These are phyloP conservation scores for Nothocercus julius DNA, from an alignment of 2,113 vertebrate species.

Conservation along the genomic window DNA sequence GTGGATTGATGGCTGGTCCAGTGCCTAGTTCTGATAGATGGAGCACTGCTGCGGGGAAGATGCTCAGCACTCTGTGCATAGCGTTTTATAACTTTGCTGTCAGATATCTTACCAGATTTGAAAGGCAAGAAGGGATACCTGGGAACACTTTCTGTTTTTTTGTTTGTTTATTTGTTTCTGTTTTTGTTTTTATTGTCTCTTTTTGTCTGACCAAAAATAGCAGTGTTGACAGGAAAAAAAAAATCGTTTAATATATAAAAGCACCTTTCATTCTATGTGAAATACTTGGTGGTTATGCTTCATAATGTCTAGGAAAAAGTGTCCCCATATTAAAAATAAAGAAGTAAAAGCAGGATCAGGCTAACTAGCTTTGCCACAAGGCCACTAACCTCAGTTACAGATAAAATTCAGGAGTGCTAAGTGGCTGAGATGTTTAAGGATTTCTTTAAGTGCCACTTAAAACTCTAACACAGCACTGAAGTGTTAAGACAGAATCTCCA, in stretches of 20 bases:
- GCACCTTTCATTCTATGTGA: neutral
- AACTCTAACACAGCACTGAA: neutral
- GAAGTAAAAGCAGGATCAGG: neutral
- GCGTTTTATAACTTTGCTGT: too few relatives aligned
- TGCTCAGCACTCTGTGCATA: fast-evolving
- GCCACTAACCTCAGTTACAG: neutral
- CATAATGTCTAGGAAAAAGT: neutral
- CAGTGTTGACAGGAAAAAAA: neutral
- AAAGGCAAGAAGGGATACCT: neutral
- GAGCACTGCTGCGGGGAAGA: fast-evolving
- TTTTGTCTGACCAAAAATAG: neutral
- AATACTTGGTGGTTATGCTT: neutral
- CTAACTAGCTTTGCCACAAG: neutral
- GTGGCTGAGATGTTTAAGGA: neutral
- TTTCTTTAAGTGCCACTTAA: neutral
- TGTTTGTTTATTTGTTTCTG: too few relatives aligned
- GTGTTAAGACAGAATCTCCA: fast-evolving
- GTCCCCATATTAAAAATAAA: neutral
- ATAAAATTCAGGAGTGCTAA: neutral
- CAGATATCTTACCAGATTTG: fast-evolving
- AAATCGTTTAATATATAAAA: neutral
- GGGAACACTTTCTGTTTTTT: neutral
- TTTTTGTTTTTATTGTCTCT: neutral
- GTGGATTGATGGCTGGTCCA: fast-evolving
- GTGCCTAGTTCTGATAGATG: fast-evolving